These are phyloP conservation scores for Homarus gammarus DNA, from an alignment of 2,888 invertebrate genomes.

Conservation along the genomic window DNA sequence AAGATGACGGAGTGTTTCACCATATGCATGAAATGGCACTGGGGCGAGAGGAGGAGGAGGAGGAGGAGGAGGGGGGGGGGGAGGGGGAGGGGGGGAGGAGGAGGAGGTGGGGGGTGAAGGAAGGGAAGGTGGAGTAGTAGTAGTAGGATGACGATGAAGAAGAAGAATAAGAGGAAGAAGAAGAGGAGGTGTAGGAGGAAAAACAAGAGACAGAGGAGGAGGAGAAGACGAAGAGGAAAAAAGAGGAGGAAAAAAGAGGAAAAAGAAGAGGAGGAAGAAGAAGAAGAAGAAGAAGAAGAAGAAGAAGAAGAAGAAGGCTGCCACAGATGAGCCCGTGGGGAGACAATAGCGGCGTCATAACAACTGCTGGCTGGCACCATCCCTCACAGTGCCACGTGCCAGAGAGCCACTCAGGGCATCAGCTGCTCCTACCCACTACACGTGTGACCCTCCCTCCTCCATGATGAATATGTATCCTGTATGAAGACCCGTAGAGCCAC, in stretches of 20 bases:
- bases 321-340: constrained; percentile 54
- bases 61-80: neutral
- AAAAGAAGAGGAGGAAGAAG: neutral
- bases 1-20: constrained; percentile 14
- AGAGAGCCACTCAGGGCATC: neutral
- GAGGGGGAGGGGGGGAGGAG: neutral
- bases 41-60: neutral
- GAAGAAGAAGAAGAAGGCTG: constrained; percentile 8
- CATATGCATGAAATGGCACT: constrained; percentile 33
- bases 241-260: neutral
- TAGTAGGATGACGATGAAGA: neutral
- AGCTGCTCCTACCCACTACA: neutral
- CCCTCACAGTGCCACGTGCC: constrained; percentile 34
- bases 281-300: neutral
- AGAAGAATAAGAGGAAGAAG: neutral
- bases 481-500: too few relatives aligned
- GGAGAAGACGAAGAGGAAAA: neutral
- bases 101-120: neutral
- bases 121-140: neutral
- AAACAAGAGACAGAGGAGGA: neutral
- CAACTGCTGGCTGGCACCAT: constrained; percentile 60
- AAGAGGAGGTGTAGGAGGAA: neutral
- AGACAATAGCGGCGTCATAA: constrained; percentile 58
- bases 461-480: neutral
- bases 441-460: neutral